Conservation (phyloP, 2,888 invertebrate species). For the Drosophila quasianomalipes region DNA sequence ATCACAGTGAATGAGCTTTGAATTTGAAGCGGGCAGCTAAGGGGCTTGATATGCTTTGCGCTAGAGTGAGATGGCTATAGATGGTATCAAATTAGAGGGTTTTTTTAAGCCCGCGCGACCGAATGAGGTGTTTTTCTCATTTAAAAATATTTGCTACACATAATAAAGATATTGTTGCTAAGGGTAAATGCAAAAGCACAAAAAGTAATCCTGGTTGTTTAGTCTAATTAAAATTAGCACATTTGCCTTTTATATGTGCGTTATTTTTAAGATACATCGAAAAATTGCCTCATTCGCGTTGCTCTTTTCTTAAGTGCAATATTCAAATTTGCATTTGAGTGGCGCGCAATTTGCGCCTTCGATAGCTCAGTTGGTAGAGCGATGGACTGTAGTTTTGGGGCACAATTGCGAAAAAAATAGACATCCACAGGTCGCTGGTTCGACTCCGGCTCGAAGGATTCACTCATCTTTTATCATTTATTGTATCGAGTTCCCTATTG, state of each 20-base stretch:
- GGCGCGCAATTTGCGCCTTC: conserved; percentile 55
- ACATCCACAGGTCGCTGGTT: conserved; percentile 80
- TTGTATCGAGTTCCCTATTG: background rate
- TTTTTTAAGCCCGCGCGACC: conserved; percentile 7
- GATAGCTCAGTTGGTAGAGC: conserved; percentile 80
- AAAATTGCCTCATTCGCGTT: background rate
- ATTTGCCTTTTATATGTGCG: background rate
- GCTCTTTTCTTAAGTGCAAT: background rate
- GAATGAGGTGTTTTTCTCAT: background rate
- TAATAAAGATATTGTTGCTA: background rate
- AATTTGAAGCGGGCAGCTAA: conserved; percentile 50
- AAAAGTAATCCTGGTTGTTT: background rate
- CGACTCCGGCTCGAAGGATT: conserved; percentile 78
- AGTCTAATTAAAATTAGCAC: background rate
- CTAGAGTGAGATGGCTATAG: conserved; percentile 25
- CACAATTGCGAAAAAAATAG: conserved; percentile 29
- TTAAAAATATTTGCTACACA: background rate
- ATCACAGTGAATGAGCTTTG: conserved; percentile 35
- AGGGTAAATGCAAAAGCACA: background rate
- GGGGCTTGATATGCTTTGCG: conserved; percentile 32
- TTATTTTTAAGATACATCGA: background rate
- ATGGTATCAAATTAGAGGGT: background rate
- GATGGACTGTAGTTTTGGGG: conserved; percentile 65
- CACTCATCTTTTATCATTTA: conserved; percentile 9
- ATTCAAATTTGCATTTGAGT: background rate